Evolutionary conservation across 2,888 invertebrate genomes (phyloP).

Genomic region (Xylocampa areola): DNA sequence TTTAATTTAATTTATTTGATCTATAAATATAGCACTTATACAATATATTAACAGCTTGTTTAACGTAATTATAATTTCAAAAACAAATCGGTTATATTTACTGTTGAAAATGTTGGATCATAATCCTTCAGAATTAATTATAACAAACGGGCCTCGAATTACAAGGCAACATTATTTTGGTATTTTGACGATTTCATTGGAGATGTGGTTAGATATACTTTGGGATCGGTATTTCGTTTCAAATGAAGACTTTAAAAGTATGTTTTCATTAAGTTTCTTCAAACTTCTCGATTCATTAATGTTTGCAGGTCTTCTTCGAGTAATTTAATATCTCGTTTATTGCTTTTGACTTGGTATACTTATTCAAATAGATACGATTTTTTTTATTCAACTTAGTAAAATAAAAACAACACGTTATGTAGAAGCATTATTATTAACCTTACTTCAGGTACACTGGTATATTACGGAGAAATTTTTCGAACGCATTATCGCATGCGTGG

Average conservation of each 20-base stretch:
- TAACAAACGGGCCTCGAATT: conserved; percentile 21
- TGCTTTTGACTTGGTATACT: not conserved
- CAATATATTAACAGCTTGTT: too few species aligned
- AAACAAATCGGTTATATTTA: conserved; percentile 22
- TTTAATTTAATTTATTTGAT: too few species aligned
- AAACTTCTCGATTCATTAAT: conserved; percentile 17
- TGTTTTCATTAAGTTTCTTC: conserved; percentile 19
- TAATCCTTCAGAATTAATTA: conserved; percentile 21
- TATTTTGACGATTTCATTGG: conserved; percentile 11
- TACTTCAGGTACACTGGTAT: too few species aligned
- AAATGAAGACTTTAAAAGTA: conserved; percentile 4
- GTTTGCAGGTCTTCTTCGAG: conserved; percentile 1
- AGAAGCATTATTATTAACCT: too few species aligned
- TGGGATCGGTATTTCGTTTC: conserved; percentile 20
- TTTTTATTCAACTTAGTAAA: too few species aligned
- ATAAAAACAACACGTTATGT: too few species aligned
- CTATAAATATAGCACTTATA: too few species aligned
- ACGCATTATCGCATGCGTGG: too few species aligned
- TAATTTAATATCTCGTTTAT: not conserved
- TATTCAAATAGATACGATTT: too few species aligned
- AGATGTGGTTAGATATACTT: conserved; percentile 6
- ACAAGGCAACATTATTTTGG: conserved; percentile 14
- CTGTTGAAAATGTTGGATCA: conserved; percentile 7
- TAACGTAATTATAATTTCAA: conserved; percentile 22
- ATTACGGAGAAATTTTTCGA: too few species aligned